These are phyloP conservation scores for Drosophila fulvimacula DNA, from an alignment of 2,888 invertebrate species.

Conservation along the genomic window DNA sequence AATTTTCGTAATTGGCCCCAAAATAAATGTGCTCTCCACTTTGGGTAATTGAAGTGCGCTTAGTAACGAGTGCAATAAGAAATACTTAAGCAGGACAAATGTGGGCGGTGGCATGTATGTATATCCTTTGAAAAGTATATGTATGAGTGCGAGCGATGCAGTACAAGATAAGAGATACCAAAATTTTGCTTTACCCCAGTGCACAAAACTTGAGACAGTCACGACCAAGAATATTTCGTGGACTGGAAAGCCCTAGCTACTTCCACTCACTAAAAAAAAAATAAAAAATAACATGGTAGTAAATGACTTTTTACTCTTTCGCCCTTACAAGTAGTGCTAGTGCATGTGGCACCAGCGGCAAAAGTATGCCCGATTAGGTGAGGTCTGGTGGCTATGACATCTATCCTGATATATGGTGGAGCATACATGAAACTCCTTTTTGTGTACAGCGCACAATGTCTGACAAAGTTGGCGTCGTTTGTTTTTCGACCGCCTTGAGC, in stretches of 20 bases:
- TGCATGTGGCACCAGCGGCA: constrained; percentile 8
- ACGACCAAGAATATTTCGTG: constrained; percentile 9
- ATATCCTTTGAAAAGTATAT: constrained; percentile 47
- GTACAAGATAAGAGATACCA: constrained; percentile 50
- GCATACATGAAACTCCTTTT: constrained; percentile 72
- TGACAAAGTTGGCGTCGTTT: constrained; percentile 57
- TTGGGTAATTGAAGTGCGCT: constrained; percentile 62
- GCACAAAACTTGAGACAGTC: constrained; percentile 23
- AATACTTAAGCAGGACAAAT: constrained; percentile 35
- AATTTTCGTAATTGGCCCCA: constrained; percentile 55
- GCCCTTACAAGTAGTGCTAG: not conserved
- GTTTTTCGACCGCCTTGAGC: constrained; percentile 34
- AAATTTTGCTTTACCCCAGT: constrained; percentile 25
- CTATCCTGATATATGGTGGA: constrained; percentile 79
- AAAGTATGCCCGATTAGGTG: constrained; percentile 47
- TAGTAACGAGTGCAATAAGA: constrained; percentile 39
- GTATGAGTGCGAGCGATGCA: constrained; percentile 38
- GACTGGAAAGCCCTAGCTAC: constrained; percentile 20
- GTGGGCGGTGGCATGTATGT: constrained; percentile 35
- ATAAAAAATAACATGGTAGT: constrained; percentile 18
- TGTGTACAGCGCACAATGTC: constrained; percentile 55
- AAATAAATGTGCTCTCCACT: constrained; percentile 51
- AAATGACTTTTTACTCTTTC: constrained; percentile 20
- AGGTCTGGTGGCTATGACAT: constrained; percentile 59
- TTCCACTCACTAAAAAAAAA: constrained; percentile 21